Base-by-base conservation (phyloP, 2,113 vertebrate genomes). In the Polyodon spathula region DNA sequence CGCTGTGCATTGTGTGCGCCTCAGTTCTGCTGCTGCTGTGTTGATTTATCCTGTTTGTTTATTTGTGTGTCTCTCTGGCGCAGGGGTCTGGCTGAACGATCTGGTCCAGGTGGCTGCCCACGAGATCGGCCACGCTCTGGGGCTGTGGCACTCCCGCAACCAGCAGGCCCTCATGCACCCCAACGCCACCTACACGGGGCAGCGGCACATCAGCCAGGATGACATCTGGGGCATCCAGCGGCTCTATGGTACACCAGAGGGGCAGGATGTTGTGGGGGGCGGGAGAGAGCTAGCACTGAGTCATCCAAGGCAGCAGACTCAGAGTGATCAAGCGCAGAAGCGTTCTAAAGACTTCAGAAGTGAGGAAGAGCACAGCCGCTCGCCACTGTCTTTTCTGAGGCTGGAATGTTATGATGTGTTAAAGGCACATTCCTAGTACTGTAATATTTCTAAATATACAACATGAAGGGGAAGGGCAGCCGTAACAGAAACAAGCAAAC, bases 71-170 rank as follows among this genome's bases (percentile, higher is more conserved):
- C 9, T 50, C 44, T 53, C 37, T 53, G 46, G 44, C n/a, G 4
- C 70, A 90, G 87, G 88, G 0, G 87, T 88, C 59, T 90, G 88
- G 89, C 72, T 89, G 0, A 91, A 91, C 14, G 88, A 90, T 72
- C 74, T 90, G 70, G 85, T 90, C 37, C 88, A 91, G 69, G 88
- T 90, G 9, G 88, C 88, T 0, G 88, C 89, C 7, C 89, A 90
- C 44, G 88, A 90, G 73, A 87, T 90, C 4, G 89, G 88, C 4
- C 89, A 90, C 6, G 88, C 85, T 15, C 77, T 91, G 5, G 89
- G 89, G 0, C 73, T 90, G 55, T 89, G 88, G 88, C 88, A 91
- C 70, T 89, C 85, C 65, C 74, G 68, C 59, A 77, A 90, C 55
- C 77, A 79, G 2, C 48, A 63, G 39, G 84, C 88, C 4, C 75